phyloP scores from a whole-genome alignment of 2,113 vertebrate species.

The Austrofundulus limnaeus region DNA sequence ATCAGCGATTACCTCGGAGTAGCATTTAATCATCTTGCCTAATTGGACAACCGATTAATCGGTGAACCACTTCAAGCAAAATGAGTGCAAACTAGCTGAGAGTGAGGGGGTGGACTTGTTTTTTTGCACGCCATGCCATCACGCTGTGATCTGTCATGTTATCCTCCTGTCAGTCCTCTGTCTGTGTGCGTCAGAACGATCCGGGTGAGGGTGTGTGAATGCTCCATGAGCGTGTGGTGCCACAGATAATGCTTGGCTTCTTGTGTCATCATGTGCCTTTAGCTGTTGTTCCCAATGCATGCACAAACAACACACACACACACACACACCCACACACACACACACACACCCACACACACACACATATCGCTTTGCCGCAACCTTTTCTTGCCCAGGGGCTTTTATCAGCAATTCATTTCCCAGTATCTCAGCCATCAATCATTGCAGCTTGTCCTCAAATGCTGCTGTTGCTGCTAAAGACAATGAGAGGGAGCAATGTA shows the following conservation, averaged over 20 bases:
- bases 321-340: too few relatives aligned
- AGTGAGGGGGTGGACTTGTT: background rate
- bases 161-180: constrained; percentile 36
- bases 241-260: constrained; percentile 46
- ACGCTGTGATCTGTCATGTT: constrained; percentile 36
- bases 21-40: background rate
- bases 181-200: constrained; percentile 21
- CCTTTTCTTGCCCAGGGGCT: constrained; percentile 56
- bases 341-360: constrained; percentile 1
- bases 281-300: constrained; percentile 7
- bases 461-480: constrained; percentile 51
- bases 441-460: constrained; percentile 67
- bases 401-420: constrained; percentile 76
- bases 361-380: constrained; percentile 27
- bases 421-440: constrained; percentile 73
- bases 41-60: constrained; percentile 1
- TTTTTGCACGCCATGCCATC: constrained; percentile 39
- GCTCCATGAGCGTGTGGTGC: constrained; percentile 31
- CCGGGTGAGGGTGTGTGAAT: constrained; percentile 24
- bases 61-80: background rate
- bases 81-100: constrained; percentile 11
- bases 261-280: constrained; percentile 36
- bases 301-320: background rate
- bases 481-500: constrained; percentile 33
- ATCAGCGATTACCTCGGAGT: background rate